Evolutionary conservation across 2,113 vertebrate species (phyloP), one percentile per base, ranked within the genome.

Genomic region (Elephantulus edwardii): DNA sequence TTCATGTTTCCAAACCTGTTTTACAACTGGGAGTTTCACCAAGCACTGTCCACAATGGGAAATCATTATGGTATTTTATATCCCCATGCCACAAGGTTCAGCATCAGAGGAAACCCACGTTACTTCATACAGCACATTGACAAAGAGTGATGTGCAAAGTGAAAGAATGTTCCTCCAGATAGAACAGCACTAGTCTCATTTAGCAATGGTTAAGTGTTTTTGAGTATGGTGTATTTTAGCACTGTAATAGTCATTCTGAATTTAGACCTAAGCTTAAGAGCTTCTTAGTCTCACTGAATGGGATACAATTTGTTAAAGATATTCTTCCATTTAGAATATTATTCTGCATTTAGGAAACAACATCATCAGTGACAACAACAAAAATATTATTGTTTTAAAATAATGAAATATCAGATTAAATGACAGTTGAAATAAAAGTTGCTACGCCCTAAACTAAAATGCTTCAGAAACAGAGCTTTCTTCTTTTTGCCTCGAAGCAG

Each of bases 321-420:
- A 13, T 76, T 58, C 28, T 60, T 86, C 72, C 75, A 64, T 1
- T 28, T 54, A 79, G 17, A 35, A 28, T 60, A 44, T 62, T 46
- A 86, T 82, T 84, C 92, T 78, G 11, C 22, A 44, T 66, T 80
- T 90, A 42, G 38, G 83, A 89, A 93, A 44, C 20, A 79, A 42
- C 13, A 79, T 28, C 50, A 60, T 50, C 20, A 38, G 66, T 66
- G 66, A 11, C 38, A 68, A 74, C 22, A 70, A 42, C 26, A 62
- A 40, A 84, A 80, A 52, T 48, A 19, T 20, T 75, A 7, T 44
- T 89, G n/a, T 86, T 88, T 90, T 30, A 38, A 33, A 91, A 74
- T 22, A 75, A 50, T 26, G 33, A 66, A 38, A 3, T 79, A 9
- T 85, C 50, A 70, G 44, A 50, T 88, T 58, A 90, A 83, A 42